phyloP scores from a whole-genome alignment of 2,113 vertebrate genomes.

The Myrmophylax atrothorax region DNA sequence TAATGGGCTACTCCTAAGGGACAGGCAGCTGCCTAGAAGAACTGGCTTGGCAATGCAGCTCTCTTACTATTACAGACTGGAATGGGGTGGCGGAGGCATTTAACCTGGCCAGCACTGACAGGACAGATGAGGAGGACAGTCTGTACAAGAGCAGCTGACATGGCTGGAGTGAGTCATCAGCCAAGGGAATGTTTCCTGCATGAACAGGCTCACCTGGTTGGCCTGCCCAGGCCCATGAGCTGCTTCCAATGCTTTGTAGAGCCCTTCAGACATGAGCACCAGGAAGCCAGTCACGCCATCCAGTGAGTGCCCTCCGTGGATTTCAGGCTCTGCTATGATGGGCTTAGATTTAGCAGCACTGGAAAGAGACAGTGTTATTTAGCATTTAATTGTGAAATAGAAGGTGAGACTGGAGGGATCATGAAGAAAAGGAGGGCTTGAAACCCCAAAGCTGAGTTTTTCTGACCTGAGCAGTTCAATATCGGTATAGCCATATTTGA shows the following conservation, averaged over 20 bases:
- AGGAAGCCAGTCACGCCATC: slow-evolving; percentile 92
- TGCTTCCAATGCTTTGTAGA: slow-evolving; percentile 93
- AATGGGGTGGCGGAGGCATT: neutral
- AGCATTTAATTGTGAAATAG: neutral
- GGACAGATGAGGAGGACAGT: neutral
- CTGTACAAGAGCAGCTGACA: neutral
- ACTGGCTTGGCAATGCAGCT: neutral
- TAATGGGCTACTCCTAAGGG: neutral
- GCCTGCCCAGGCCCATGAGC: slow-evolving; percentile 94
- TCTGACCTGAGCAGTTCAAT: slow-evolving; percentile 92
- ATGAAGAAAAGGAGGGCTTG: neutral
- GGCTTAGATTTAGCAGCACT: slow-evolving; percentile 91
- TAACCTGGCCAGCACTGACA: neutral
- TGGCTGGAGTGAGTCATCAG: accelerated
- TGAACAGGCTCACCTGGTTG: slow-evolving; percentile 86
- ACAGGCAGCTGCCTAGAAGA: neutral
- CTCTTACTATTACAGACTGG: neutral
- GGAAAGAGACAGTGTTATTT: neutral
- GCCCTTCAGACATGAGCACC: slow-evolving; percentile 94
- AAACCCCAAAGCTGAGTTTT: neutral
- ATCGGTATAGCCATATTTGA: slow-evolving; percentile 93
- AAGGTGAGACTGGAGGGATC: neutral
- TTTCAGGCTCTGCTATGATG: slow-evolving; percentile 92
- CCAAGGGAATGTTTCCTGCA: neutral
- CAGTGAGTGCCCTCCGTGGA: slow-evolving; percentile 87